Base-by-base conservation (phyloP, 2,113 vertebrate species). In the Petroica traversi region DNA sequence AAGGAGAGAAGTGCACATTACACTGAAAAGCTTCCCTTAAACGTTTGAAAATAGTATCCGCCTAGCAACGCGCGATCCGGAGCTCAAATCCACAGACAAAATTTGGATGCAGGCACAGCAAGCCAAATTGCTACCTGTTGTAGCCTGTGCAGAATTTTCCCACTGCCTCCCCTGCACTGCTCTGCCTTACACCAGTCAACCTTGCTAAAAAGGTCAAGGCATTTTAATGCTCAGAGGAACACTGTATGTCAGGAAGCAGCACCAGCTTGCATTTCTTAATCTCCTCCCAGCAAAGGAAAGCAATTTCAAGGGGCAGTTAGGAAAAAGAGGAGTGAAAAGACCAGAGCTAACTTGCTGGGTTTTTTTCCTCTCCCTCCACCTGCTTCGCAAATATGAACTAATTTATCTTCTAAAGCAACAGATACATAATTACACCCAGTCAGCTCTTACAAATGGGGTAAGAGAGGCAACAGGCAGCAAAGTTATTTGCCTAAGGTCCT, bases 1-100 rank as follows among this genome's bases (percentile, higher is more conserved):
- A 97, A 97, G 95, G 96, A 95, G 96, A 97, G 96, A 96, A 97
- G 91, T 73, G 74, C 95, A 88, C 95, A 92, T 95, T 88, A 93
- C 94, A 89, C 92, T 74, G 91, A 61, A 96, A 97, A 96, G 95
- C 92, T 71, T 89, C 51, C 69, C 88, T 59, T 96, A 97, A 97
- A 71, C 18, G 90, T 96, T 96, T 96, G 96, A 95, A 96, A 97
- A 95, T 83, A 81, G 89, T 66, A 78, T 88, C 94, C 45, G 22
- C 59, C 83, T 19, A 91, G 74, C 82, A 68, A 83, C 72, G 7
- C 6, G 59, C 51, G 1, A 92, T 67, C 63, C 15, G 0, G 73
- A 91, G 88, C 78, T 86, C 18, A 4, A 57, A 78, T 48, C 64
- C 77, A 2, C 76, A 9, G 20, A 5, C 12, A 33, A 74, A 95